These are phyloP conservation scores for Chymomyza fuscimana DNA, from an alignment of 2,888 invertebrate genomes.

Conservation along the genomic window DNA sequence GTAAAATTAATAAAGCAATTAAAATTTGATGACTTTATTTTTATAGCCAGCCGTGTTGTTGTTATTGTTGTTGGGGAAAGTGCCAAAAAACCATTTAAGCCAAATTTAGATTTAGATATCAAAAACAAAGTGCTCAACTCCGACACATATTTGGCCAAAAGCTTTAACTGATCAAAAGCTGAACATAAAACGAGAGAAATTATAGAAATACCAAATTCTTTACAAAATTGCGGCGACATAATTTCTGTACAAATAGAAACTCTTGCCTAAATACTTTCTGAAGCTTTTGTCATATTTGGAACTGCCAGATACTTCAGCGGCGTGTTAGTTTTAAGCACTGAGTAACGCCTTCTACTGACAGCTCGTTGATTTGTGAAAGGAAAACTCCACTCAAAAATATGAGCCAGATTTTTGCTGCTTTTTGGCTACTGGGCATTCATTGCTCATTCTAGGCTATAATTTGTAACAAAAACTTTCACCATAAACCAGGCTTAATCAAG, in stretches of 20 bases:
- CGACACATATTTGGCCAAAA: not conserved
- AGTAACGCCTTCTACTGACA: not conserved
- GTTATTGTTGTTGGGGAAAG: conserved; percentile 42
- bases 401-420: not conserved
- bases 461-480: conserved; percentile 61
- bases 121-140: not conserved
- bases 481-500: conserved; percentile 1
- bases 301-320: conserved; percentile 49
- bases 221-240: conserved; percentile 35
- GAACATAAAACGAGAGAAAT: conserved; percentile 19
- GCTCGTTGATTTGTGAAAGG: conserved; percentile 64
- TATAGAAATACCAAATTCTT: conserved; percentile 37
- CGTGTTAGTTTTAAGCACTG: not conserved
- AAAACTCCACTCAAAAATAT: conserved; percentile 11
- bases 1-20: conserved; percentile 61
- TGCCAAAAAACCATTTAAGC: conserved; percentile 33
- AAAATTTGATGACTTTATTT: conserved; percentile 24
- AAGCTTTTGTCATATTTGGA: conserved; percentile 34
- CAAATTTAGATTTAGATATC: not conserved
- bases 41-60: not conserved
- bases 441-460: conserved; percentile 61
- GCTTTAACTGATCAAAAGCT: conserved; percentile 29
- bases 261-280: conserved; percentile 13
- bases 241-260: conserved; percentile 40
- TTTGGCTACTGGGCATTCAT: conserved; percentile 50